Evolutionary conservation across 2,888 invertebrate species (phyloP), one percentile per base, ranked within the genome.

Genomic region (Papilio demoleus): DNA sequence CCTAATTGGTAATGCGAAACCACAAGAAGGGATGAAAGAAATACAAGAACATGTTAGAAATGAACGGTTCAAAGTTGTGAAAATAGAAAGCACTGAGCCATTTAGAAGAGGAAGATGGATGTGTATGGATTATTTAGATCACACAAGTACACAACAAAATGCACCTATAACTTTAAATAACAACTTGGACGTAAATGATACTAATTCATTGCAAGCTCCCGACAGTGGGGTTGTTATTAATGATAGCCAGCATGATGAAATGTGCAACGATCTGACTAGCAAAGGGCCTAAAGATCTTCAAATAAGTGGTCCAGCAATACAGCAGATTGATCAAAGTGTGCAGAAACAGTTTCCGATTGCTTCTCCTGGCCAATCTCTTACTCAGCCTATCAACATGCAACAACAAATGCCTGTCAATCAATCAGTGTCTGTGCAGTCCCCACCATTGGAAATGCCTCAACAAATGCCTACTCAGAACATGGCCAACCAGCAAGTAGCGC

Each of bases 21-120:
- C 93, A 75, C 83, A 92, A 83, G 86, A 94, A 93, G 86, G 93
- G 86, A 87, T 93, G 93, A 88, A 92, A 91, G 90, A 92, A 80
- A 94, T 95, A 81, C 95, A 96, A 85, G 94, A 95, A 80, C 95
- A 95, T 85, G 95, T 95, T 84, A 94, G 95, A 78, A 96, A 96
- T 88, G 96, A 96, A 88, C 94, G 98, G 74, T 98, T 98, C 89
- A 97, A 97, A 93, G 97, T 98, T 78, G 98, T 98, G 45, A 98
- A 98, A 93, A 97, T 98, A 77, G 98, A 98, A 90, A 97, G 97
- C 78, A 97, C 97, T n/a, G 97, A 97, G 88, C 98, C 98, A 19
- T 98, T 97, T 83, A 95, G 96, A 77, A 94, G 98, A 69, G 98
- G 98, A 31, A 94, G 98, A 76, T 98, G 98, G 98, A 95, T 96